Evolutionary conservation across 2,113 vertebrate species (phyloP).

Genomic region (Microtus pennsylvanicus): DNA sequence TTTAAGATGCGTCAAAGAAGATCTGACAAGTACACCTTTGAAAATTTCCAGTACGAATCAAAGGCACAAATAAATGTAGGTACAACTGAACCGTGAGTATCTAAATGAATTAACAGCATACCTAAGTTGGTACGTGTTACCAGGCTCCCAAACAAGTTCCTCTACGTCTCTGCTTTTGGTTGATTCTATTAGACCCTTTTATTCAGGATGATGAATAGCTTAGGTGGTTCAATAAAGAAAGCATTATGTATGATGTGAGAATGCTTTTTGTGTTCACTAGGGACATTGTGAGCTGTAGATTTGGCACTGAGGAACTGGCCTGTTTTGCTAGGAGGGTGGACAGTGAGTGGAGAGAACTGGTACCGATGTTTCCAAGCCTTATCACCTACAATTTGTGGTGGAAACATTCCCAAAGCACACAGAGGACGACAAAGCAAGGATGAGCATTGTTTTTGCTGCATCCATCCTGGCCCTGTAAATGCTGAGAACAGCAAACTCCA

Average conservation of each 20-base stretch:
- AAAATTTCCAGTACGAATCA: constrained; percentile 91
- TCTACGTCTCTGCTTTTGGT: neutral
- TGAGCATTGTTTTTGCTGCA: neutral
- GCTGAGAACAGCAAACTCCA: neutral
- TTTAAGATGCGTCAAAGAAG: constrained; percentile 97
- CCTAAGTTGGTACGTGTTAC: neutral
- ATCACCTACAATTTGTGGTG: constrained; percentile 27
- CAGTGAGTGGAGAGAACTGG: neutral
- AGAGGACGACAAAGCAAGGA: neutral
- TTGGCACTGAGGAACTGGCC: neutral
- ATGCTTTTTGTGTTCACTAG: constrained; percentile 5
- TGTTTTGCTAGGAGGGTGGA: neutral
- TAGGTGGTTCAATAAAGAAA: constrained; percentile 11
- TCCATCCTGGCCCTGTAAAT: neutral
- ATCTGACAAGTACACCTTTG: constrained; percentile 97
- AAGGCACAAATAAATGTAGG: constrained; percentile 91
- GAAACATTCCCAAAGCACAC: constrained; percentile 59
- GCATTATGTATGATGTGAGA: neutral
- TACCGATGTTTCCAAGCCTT: constrained; percentile 47
- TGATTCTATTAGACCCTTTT: neutral
- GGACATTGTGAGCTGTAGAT: neutral
- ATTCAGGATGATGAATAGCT: neutral
- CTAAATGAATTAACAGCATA: neutral
- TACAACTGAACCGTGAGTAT: neutral
- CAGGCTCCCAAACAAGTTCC: neutral